These are phyloP conservation scores for Oostethus manadensis DNA, from an alignment of 2,113 vertebrate species.

Conservation along the genomic window DNA sequence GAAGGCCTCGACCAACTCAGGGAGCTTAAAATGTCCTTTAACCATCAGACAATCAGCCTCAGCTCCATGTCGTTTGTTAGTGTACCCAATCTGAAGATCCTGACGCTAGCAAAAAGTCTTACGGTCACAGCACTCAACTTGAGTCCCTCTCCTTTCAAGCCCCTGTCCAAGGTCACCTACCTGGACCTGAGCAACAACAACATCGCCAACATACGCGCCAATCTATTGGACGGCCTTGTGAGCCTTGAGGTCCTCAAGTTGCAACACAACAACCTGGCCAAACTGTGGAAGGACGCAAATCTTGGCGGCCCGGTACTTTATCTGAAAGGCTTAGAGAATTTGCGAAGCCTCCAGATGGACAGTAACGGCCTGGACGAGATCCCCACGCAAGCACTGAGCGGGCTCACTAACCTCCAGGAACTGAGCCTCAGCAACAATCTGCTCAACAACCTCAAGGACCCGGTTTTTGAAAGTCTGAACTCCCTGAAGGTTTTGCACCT, in stretches of 20 bases:
- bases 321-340: conserved; percentile 67
- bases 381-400: conserved; percentile 73
- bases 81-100: conserved; percentile 73
- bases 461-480: conserved; percentile 77
- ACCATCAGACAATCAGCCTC: conserved; percentile 73
- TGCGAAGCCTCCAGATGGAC: conserved; percentile 77
- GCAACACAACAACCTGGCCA: conserved; percentile 92
- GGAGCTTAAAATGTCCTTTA: conserved; percentile 81
- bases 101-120: conserved; percentile 79
- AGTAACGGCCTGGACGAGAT: conserved; percentile 92
- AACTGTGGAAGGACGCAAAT: conserved; percentile 86
- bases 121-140: conserved; percentile 62
- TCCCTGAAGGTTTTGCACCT: conserved; percentile 75
- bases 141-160: conserved; percentile 80
- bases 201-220: conserved; percentile 80
- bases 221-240: conserved; percentile 74
- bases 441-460: conserved; percentile 74
- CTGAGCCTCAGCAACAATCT: conserved; percentile 81
- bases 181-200: conserved; percentile 96
- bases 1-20: conserved; percentile 74
- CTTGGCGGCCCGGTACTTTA: conserved; percentile 84
- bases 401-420: conserved; percentile 69
- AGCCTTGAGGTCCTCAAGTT: conserved; percentile 80
- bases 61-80: conserved; percentile 73
- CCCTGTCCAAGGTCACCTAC: conserved; percentile 74